These are phyloP conservation scores for Dione juno DNA, from an alignment of 2,888 invertebrate species.

Conservation along the genomic window DNA sequence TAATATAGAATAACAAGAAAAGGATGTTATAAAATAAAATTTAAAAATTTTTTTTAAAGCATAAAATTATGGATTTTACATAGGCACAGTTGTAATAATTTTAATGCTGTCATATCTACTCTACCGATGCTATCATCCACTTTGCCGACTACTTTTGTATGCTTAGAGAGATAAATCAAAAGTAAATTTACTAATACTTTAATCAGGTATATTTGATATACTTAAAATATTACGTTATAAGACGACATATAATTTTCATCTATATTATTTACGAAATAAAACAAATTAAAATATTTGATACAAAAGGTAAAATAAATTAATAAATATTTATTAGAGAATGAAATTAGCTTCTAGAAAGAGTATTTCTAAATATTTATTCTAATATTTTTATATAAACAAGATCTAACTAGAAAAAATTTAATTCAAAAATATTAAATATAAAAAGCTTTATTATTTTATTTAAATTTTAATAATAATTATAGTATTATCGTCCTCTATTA, in stretches of 20 bases:
- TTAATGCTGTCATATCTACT: slow-evolving; percentile 55
- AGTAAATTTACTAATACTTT: slow-evolving; percentile 2
- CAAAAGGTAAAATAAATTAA: too few species aligned
- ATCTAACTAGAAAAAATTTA: neutral
- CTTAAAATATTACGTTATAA: neutral
- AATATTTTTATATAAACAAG: too few species aligned
- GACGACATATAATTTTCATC: neutral
- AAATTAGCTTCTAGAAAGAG: too few species aligned
- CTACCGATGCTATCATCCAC: slow-evolving; percentile 55
- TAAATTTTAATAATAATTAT: neutral
- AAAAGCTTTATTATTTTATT: neutral
- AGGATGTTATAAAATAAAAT: slow-evolving; percentile 52
- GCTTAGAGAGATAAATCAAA: slow-evolving; percentile 34
- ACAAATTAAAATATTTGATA: too few species aligned
- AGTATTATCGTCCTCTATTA: neutral
- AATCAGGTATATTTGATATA: slow-evolving; percentile 8
- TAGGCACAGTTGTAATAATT: slow-evolving; percentile 52
- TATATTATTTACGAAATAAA: too few species aligned
- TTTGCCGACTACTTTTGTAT: slow-evolving; percentile 48
- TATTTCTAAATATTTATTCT: too few species aligned
- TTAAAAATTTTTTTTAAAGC: slow-evolving; percentile 51
- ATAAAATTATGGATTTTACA: slow-evolving; percentile 52
- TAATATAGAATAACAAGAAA: too few species aligned
- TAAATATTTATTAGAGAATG: too few species aligned
- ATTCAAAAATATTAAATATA: neutral